These are phyloP conservation scores for Meleagris gallopavo DNA, from an alignment of 2,113 vertebrate genomes.

Conservation along the genomic window DNA sequence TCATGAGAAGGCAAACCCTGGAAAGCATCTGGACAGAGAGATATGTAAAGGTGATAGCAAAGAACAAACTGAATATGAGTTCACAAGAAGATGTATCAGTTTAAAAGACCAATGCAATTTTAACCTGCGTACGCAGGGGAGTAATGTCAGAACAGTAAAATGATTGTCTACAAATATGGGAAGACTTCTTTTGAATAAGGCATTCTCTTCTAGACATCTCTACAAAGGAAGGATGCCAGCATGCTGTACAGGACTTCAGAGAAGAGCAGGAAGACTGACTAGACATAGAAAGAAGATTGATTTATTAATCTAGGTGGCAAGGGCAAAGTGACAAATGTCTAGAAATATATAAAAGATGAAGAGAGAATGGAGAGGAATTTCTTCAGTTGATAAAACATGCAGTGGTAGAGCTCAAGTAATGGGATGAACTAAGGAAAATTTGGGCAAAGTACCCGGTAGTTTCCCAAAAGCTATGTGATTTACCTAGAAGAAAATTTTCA, in stretches of 20 bases:
- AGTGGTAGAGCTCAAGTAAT: not conserved
- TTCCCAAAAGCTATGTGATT: not conserved
- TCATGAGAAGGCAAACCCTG: constrained; percentile 26
- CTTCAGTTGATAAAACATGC: not conserved
- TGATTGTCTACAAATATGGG: not conserved
- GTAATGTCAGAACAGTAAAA: constrained; percentile 26
- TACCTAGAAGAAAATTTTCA: not conserved
- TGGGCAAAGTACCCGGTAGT: not conserved
- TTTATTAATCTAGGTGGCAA: constrained; percentile 2
- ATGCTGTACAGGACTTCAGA: not conserved
- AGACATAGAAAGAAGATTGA: not conserved
- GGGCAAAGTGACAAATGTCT: not conserved
- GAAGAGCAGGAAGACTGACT: constrained; percentile 7
- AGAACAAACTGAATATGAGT: not conserved
- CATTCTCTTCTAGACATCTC: not conserved
- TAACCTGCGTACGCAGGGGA: not conserved
- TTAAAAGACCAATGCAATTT: constrained; percentile 1
- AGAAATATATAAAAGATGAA: not conserved
- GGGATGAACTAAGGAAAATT: not conserved
- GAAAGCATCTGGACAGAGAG: constrained; percentile 28
- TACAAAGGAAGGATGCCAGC: not conserved
- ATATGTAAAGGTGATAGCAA: not conserved
- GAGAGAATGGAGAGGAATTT: not conserved
- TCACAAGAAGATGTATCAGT: constrained; percentile 8
- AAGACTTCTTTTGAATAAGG: not conserved